Percentiles rank a stretch among this genome's conserved stretches.
phyloP scores from a whole-genome alignment of 2,113 vertebrate species.

The Urocynchramus pylzowi region DNA sequence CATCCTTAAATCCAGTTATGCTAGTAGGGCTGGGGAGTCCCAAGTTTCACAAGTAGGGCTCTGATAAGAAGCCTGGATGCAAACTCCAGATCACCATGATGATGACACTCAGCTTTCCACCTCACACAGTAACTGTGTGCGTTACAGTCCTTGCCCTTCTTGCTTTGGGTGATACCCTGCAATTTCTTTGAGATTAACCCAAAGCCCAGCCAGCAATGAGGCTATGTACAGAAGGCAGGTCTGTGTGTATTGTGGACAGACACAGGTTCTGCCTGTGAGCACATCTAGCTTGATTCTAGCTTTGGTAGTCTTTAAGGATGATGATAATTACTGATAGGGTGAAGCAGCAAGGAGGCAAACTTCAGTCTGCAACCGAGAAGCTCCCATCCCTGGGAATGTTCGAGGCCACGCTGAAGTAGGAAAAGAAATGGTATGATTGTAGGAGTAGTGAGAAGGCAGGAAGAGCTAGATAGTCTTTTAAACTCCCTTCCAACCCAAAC shows the following conservation, averaged over 20 bases:
- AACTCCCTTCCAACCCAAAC: background rate
- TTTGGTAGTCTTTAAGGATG: background rate
- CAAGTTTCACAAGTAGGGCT: background rate
- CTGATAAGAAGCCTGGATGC: background rate
- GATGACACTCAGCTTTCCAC: background rate
- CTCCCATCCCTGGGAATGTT: background rate
- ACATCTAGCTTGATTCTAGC: accelerated
- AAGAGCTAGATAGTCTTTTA: background rate
- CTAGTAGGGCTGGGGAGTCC: background rate
- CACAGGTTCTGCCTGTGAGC: background rate
- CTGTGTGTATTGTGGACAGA: no score
- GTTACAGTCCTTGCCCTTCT: accelerated
- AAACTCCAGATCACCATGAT: background rate
- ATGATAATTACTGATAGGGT: background rate
- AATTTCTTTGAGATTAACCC: background rate
- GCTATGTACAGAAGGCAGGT: no score
- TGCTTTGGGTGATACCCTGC: background rate
- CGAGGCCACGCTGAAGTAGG: background rate
- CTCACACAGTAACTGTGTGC: no score
- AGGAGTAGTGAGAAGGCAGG: background rate
- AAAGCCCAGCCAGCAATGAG: background rate
- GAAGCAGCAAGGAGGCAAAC: background rate
- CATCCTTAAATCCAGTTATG: background rate
- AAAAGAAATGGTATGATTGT: background rate
- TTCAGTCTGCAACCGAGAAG: background rate